phyloP scores from a whole-genome alignment of 2,113 vertebrate genomes.

The Accipiter virgatus region DNA sequence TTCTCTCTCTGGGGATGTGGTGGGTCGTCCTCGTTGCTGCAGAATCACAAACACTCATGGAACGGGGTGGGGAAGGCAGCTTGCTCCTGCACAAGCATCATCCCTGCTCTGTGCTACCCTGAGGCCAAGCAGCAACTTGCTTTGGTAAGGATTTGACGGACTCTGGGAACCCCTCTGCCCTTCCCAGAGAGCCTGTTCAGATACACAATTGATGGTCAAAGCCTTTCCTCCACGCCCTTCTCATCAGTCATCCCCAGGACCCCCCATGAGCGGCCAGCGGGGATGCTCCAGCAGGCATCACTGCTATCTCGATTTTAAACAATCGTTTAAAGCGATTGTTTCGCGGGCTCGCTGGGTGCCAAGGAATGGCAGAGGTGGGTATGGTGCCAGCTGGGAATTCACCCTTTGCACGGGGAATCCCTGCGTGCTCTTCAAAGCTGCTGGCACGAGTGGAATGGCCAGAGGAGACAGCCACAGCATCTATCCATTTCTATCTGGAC shows the following conservation, averaged over 20 bases:
- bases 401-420: constrained; percentile 5
- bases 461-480: not conserved
- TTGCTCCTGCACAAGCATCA: not conserved
- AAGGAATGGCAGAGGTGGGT: not conserved
- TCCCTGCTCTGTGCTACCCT: not conserved
- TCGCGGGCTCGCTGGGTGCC: not conserved
- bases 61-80: not conserved
- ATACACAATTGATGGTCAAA: not conserved
- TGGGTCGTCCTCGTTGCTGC: not conserved
- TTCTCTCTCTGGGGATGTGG: not conserved
- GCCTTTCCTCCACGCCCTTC: not conserved
- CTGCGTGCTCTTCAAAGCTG: not conserved
- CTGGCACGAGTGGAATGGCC: not conserved
- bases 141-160: not conserved
- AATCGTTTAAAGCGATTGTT: not conserved
- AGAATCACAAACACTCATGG: not conserved
- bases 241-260: not conserved
- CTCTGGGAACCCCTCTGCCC: not conserved
- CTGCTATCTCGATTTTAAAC: not conserved
- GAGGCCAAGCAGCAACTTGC: not conserved
- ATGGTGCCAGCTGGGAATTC: constrained; percentile 44
- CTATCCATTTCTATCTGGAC: rapidly evolving
- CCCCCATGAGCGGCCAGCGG: not conserved
- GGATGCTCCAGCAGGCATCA: not conserved
- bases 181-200: not conserved